Percentiles rank a stretch among this genome's conserved stretches.
Conservation (phyloP, 2,113 vertebrate species). For the Sander vitreus region DNA sequence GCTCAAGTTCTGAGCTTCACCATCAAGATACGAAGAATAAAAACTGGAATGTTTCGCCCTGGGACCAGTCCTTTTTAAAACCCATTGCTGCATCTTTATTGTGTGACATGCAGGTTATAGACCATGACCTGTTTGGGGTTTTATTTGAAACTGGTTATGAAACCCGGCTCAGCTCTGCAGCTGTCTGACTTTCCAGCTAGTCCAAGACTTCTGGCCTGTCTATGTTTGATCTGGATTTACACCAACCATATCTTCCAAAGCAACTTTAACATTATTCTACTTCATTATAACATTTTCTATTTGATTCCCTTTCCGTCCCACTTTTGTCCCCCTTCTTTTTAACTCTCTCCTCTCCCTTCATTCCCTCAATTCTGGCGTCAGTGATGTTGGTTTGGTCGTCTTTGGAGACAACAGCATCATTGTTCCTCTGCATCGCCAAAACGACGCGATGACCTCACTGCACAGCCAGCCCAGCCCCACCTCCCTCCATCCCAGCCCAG, state of each 20-base stretch:
- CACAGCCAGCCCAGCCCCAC: conserved; percentile 65
- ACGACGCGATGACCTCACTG: conserved; percentile 79
- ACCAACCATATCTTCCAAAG: conserved; percentile 28
- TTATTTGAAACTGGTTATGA: background rate
- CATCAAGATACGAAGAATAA: background rate
- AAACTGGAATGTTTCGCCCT: background rate
- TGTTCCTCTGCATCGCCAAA: conserved; percentile 78
- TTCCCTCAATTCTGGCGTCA: conserved; percentile 42
- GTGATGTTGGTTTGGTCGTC: conserved; percentile 37
- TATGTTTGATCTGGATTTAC: conserved; percentile 40
- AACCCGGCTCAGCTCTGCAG: conserved; percentile 32
- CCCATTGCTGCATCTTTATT: background rate
- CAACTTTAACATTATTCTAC: conserved; percentile 29
- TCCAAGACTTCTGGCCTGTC: conserved; percentile 17
- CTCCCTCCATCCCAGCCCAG: conserved; percentile 56
- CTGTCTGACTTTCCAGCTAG: conserved; percentile 33
- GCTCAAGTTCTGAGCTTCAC: background rate
- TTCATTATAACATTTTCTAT: background rate
- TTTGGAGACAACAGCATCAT: conserved; percentile 79
- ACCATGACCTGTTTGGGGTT: conserved; percentile 17
- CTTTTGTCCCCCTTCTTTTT: background rate
- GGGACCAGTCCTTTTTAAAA: background rate
- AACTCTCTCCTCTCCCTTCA: background rate
- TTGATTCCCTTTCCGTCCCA: conserved; percentile 28
- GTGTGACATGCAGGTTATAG: background rate